phyloP scores from a whole-genome alignment of 2,888 invertebrate species.

The Erebia aethiops region DNA sequence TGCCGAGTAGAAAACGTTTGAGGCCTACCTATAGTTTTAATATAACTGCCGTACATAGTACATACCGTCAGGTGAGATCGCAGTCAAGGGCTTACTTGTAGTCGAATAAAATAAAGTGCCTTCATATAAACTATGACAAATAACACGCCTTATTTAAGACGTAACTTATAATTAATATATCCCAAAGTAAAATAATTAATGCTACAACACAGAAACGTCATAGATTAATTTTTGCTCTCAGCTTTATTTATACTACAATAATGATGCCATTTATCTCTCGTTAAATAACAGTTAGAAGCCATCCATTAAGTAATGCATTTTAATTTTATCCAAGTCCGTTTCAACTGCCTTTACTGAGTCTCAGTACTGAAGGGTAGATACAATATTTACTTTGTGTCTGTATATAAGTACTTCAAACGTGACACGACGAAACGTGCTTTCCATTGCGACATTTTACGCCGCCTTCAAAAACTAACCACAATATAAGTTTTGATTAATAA shows the following conservation, averaged over 20 bases:
- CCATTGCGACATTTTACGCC: too few relatives aligned
- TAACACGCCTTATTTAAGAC: neutral
- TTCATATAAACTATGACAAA: neutral
- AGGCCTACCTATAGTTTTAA: too few relatives aligned
- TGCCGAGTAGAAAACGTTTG: too few relatives aligned
- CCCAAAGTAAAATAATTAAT: constrained; percentile 15
- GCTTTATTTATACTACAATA: constrained; percentile 41
- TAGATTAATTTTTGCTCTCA: constrained; percentile 48
- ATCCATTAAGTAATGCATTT: constrained; percentile 46
- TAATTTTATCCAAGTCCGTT: constrained; percentile 38
- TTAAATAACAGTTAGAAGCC: constrained; percentile 43
- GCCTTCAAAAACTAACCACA: too few relatives aligned
- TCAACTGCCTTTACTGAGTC: constrained; percentile 45
- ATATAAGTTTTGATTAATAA: too few relatives aligned
- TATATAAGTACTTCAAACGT: too few relatives aligned
- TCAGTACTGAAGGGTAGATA: constrained; percentile 2
- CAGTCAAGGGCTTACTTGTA: too few relatives aligned
- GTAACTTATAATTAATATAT: constrained; percentile 22
- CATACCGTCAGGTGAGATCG: too few relatives aligned
- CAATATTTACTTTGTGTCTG: too few relatives aligned
- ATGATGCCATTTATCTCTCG: constrained; percentile 44
- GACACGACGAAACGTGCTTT: too few relatives aligned
- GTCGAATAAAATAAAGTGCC: neutral
- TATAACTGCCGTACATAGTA: too few relatives aligned
- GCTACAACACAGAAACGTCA: constrained; percentile 31